Conservation (phyloP, 2,113 vertebrate genomes). For the Galeopterus variegatus region DNA sequence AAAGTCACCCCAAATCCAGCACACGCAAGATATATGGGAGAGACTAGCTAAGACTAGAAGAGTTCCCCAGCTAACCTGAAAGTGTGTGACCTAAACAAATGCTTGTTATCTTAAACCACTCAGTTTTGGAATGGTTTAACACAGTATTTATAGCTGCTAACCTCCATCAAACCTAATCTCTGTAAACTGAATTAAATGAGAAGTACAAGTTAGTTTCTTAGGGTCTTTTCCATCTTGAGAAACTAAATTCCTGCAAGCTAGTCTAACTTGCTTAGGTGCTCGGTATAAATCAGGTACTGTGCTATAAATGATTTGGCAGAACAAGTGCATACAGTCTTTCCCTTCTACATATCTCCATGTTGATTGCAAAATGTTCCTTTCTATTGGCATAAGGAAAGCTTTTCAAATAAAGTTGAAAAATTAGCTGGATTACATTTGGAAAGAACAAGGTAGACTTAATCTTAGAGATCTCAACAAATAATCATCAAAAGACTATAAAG, state of each 20-base stretch:
- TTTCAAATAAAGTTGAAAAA: slow-evolving; percentile 35
- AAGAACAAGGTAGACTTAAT: neutral
- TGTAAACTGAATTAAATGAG: neutral
- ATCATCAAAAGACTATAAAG: neutral
- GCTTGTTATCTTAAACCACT: neutral
- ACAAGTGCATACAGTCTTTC: neutral
- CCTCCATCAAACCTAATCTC: neutral
- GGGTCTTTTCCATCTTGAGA: neutral
- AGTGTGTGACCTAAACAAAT: neutral
- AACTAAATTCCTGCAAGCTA: neutral
- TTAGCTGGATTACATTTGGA: slow-evolving; percentile 23
- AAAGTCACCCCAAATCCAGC: neutral
- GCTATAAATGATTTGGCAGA: neutral
- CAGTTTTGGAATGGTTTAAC: neutral
- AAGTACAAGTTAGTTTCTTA: neutral
- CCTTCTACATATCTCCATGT: neutral
- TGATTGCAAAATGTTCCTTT: slow-evolving; percentile 43
- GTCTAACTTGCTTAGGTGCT: neutral
- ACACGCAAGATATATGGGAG: neutral
- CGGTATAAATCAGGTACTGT: neutral
- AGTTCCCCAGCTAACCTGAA: neutral
- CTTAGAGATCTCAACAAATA: slow-evolving; percentile 47
- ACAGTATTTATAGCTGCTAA: neutral
- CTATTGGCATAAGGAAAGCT: neutral
- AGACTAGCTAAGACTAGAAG: neutral